Percentiles rank a stretch among this genome's conserved stretches.
These are phyloP conservation scores for Pheucticus melanocephalus DNA, from an alignment of 2,113 vertebrate genomes.

Conservation along the genomic window DNA sequence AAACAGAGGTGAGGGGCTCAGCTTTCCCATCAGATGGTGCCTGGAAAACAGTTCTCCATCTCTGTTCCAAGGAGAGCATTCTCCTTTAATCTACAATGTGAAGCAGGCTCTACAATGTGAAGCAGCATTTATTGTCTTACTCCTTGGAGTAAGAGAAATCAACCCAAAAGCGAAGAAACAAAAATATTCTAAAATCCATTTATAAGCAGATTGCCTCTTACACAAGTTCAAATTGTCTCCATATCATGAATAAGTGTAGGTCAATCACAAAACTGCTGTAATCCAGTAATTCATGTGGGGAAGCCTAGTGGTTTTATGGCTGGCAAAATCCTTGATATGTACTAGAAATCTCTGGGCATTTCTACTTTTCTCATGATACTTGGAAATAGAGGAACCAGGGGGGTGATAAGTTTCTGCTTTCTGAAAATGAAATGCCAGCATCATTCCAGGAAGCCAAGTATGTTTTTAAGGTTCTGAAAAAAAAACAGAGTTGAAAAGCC, in stretches of 20 bases:
- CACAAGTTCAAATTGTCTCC: background rate
- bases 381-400: background rate
- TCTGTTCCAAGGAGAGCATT: background rate
- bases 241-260: background rate
- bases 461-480: background rate
- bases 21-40: background rate
- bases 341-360: background rate
- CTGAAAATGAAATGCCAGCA: background rate
- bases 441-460: background rate
- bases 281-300: background rate
- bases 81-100: background rate
- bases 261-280: background rate
- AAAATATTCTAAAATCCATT: background rate
- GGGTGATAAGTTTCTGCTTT: background rate
- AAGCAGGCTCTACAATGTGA: background rate
- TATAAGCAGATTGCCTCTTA: background rate
- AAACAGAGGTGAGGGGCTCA: background rate
- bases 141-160: background rate
- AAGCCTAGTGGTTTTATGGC: background rate
- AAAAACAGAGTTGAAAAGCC: background rate
- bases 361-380: background rate
- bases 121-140: background rate
- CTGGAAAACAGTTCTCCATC: background rate
- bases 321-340: background rate
- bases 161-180: background rate